Evolutionary conservation across 2,113 vertebrate species (phyloP), one percentile per base, ranked within the genome.

Genomic region (Elaphurus davidianus): DNA sequence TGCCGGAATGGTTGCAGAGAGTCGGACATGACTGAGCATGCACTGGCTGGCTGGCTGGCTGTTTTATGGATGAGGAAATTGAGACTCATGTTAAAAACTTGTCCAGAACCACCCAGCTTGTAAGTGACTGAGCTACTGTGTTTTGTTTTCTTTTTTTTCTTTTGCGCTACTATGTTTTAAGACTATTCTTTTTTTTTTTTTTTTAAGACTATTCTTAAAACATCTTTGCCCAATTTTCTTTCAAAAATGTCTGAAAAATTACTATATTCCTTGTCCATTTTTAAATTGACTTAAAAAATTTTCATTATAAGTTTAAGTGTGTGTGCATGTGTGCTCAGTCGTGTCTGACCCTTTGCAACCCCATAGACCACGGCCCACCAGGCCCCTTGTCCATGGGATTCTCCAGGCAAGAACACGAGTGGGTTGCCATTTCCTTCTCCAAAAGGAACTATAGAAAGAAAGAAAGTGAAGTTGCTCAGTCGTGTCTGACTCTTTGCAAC

Each of bases 231-330:
- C 36, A 74, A 1, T 92, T 84, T 84, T 83, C 76, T 55, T n/a
- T 88, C 30, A 47, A 89, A 60, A 2, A 17, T 28, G 43, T 91
- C 62, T 54, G 23, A 27, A 45, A 71, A 85, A 60, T 25, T 30
- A 30, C 3, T 7, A 9, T 60, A 47, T 62, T 83, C 30, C 71
- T 60, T 90, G 23, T 96, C 50, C 6, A 76, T 93, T 74, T 92
- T 82, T 9, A 86, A 93, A 60, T 3, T 50, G 62, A 62, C 36
- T 74, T 59, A 90, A 79, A 1, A 3, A 14, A 14, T 83, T 94
- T 93, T 79, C 14, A 60, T 79, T 64, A 6, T n/a, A 94, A 96
- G 62, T 87, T 96, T 88, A 96, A 96, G 36, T 71, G n/a, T 71
- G 33, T 21, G 64, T 36, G 64, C 47, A 54, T 71, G n/a, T 71